Percentiles rank a stretch among this genome's conserved stretches.
Evolutionary conservation across 1,140 invertebrate genomes (phyloP).

Genomic region (Pseudomyrmex cubaensis): DNA sequence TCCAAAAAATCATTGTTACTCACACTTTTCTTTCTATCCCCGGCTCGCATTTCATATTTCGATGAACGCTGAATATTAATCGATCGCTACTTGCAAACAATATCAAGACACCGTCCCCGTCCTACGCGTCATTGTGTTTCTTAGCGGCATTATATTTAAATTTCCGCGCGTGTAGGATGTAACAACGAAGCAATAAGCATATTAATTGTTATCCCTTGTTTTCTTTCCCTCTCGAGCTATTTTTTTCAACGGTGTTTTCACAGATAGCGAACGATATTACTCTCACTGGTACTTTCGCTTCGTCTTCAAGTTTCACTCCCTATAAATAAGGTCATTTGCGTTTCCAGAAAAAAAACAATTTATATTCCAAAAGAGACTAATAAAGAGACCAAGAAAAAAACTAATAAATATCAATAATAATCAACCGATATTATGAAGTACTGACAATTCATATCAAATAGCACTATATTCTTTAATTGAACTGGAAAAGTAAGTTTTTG

Average conservation of each 20-base stretch:
- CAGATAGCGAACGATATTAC: not conserved
- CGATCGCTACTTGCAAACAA: slow-evolving; percentile 55
- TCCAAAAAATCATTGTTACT: not conserved
- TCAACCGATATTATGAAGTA: too few relatives aligned
- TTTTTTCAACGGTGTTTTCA: slow-evolving; percentile 49
- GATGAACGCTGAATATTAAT: slow-evolving; percentile 69
- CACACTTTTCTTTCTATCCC: not conserved
- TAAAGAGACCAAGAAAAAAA: not conserved
- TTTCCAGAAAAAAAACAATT: slow-evolving; percentile 1
- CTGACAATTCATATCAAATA: too few relatives aligned
- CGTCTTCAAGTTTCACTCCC: slow-evolving; percentile 2
- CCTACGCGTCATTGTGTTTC: slow-evolving; percentile 72
- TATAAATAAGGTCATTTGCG: slow-evolving; percentile 2
- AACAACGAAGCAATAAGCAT: slow-evolving; percentile 65
- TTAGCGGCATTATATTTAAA: slow-evolving; percentile 79
- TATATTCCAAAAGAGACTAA: not conserved
- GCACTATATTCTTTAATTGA: too few relatives aligned
- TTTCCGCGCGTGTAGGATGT: slow-evolving; percentile 70
- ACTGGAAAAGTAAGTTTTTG: too few relatives aligned
- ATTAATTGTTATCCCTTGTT: slow-evolving; percentile 67
- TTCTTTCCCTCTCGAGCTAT: not conserved
- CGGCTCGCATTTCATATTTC: slow-evolving; percentile 28
- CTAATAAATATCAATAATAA: too few relatives aligned
- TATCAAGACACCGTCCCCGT: slow-evolving; percentile 63
- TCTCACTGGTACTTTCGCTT: not conserved